A percentile compares a stretch with the other conserved stretches of the same genome.
Conservation (phyloP, 2,113 vertebrate species). For the Neolamprologus toae region DNA sequence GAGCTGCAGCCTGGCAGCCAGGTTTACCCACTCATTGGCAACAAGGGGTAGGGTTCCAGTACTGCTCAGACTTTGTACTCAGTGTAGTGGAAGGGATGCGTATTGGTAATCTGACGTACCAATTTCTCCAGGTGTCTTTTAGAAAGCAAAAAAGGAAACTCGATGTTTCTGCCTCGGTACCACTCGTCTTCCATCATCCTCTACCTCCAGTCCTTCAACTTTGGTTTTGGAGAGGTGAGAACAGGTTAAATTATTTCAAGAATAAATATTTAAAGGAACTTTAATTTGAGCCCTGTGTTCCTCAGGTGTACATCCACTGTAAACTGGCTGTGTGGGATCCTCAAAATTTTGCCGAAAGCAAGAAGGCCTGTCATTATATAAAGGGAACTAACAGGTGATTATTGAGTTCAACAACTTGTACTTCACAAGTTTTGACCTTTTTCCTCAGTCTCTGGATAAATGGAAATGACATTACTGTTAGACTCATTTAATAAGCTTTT, state of each 20-base stretch:
- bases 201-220: slow-evolving; percentile 67
- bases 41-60: slow-evolving; percentile 62
- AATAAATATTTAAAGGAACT: not conserved
- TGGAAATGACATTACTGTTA: not conserved
- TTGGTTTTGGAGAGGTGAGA: slow-evolving; percentile 43
- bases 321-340: slow-evolving; percentile 71
- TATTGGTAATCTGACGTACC: not conserved
- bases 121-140: slow-evolving; percentile 63
- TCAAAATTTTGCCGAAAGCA: slow-evolving; percentile 17
- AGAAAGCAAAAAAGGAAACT: slow-evolving; percentile 50
- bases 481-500: not conserved
- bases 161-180: slow-evolving; percentile 62
- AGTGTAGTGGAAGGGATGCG: rapidly evolving
- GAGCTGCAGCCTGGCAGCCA: slow-evolving; percentile 7
- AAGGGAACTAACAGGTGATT: slow-evolving; percentile 50
- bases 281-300: not conserved
- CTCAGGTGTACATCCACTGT: slow-evolving; percentile 74
- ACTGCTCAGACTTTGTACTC: not conserved
- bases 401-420: not conserved
- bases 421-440: rapidly evolving
- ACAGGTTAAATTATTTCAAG: rapidly evolving
- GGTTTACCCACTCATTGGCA: slow-evolving; percentile 63
- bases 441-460: rapidly evolving
- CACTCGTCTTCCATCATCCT: slow-evolving; percentile 57
- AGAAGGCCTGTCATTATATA: slow-evolving; percentile 72